phyloP scores from a whole-genome alignment of 2,797 vertebrate genomes.

The Hydrophis major region DNA sequence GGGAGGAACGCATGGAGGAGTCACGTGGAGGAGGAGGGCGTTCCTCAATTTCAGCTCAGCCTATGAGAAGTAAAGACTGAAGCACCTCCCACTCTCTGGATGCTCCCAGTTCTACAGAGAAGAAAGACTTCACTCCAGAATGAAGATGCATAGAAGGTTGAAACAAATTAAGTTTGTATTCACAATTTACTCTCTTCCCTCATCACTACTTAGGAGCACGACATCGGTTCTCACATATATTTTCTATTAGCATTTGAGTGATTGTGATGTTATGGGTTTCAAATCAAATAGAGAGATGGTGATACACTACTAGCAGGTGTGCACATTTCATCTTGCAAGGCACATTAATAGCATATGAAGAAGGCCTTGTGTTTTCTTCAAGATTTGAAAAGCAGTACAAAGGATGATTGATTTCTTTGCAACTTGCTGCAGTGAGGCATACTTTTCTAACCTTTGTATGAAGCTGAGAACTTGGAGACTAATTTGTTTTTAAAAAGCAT shows the following conservation, averaged over 20 bases:
- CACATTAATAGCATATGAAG: neutral
- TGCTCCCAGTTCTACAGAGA: too few relatives aligned
- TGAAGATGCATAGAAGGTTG: neutral
- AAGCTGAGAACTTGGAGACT: neutral
- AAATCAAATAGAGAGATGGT: neutral
- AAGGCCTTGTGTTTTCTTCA: neutral
- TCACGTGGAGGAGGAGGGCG: too few relatives aligned
- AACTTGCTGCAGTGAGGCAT: neutral
- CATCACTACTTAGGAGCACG: neutral
- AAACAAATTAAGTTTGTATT: neutral
- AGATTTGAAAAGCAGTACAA: neutral
- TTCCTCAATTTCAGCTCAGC: too few relatives aligned
- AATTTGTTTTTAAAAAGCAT: neutral
- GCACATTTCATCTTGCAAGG: neutral
- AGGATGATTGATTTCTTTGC: neutral
- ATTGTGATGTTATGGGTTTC: fast-evolving
- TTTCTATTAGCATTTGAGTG: neutral
- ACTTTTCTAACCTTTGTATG: neutral
- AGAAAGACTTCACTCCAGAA: neutral
- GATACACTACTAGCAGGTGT: neutral
- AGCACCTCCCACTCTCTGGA: too few relatives aligned
- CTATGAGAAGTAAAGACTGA: too few relatives aligned
- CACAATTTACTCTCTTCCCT: neutral
- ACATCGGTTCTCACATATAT: neutral
- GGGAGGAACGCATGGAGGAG: too few relatives aligned